Conservation (phyloP, 2,113 vertebrate species). For the Lasiurus borealis region DNA sequence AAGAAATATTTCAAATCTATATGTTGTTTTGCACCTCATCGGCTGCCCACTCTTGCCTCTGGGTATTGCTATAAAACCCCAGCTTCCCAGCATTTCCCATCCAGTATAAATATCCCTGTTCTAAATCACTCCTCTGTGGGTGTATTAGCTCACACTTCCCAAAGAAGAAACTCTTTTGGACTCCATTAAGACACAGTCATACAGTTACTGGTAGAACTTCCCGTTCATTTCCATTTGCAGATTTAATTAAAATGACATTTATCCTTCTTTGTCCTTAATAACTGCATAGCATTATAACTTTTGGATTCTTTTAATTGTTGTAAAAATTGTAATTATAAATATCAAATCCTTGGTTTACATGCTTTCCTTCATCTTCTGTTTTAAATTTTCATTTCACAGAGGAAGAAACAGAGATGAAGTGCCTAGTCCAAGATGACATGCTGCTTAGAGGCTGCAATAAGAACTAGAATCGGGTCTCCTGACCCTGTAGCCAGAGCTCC, state of each 20-base stretch:
- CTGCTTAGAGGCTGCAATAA: neutral
- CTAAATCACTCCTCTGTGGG: slow-evolving; percentile 72
- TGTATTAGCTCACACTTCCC: slow-evolving; percentile 76
- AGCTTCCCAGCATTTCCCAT: slow-evolving; percentile 65
- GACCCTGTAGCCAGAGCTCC: neutral
- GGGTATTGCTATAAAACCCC: slow-evolving; percentile 68
- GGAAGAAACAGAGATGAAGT: neutral
- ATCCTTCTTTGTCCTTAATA: slow-evolving; percentile 50
- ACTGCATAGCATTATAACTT: neutral
- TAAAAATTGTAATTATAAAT: neutral
- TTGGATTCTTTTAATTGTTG: slow-evolving; percentile 43
- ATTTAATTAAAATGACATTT: slow-evolving; percentile 64
- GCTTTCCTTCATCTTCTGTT: slow-evolving; percentile 19
- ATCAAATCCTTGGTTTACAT: neutral
- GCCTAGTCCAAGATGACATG: neutral
- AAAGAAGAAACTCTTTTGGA: slow-evolving; percentile 74
- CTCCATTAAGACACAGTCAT: slow-evolving; percentile 68
- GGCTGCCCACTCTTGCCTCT: slow-evolving; percentile 68
- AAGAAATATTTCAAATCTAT: slow-evolving; percentile 44
- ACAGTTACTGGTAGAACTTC: slow-evolving; percentile 62
- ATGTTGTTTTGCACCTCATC: slow-evolving; percentile 64
- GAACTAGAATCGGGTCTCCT: neutral
- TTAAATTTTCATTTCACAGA: slow-evolving; percentile 29
- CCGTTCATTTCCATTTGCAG: slow-evolving; percentile 50
- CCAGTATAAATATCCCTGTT: slow-evolving; percentile 70